These are phyloP conservation scores for Hydrotaea diabolus DNA, from an alignment of 2,888 invertebrate species.

Conservation along the genomic window DNA sequence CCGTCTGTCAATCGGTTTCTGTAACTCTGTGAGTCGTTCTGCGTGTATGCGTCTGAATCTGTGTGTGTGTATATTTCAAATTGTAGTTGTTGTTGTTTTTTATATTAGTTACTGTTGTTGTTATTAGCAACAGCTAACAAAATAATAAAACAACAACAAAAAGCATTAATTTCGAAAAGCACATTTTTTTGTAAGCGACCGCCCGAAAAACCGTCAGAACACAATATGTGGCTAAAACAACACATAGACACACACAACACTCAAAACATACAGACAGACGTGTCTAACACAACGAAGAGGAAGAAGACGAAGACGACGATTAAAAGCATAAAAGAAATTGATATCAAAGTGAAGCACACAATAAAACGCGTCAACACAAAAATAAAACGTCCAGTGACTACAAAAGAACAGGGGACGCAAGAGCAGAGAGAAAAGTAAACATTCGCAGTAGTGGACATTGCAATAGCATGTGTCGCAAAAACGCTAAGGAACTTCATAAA, in stretches of 20 bases:
- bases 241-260: neutral
- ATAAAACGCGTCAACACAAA: conserved; percentile 29
- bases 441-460: too few species aligned
- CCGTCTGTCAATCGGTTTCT: neutral
- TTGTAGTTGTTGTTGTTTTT: conserved; percentile 27
- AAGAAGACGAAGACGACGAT: conserved; percentile 18
- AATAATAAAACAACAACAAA: conserved; percentile 23
- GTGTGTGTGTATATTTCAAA: conserved; percentile 23
- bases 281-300: conserved; percentile 21
- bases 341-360: conserved; percentile 27
- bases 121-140: conserved; percentile 62
- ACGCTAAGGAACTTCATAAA: too few species aligned
- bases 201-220: neutral
- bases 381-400: neutral
- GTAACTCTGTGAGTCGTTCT: conserved; percentile 9
- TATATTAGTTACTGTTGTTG: conserved; percentile 46
- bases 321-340: conserved; percentile 5
- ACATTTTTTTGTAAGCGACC: neutral
- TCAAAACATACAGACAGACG: neutral
- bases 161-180: neutral
- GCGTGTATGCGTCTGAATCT: neutral
- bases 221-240: conserved; percentile 22
- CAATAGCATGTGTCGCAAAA: too few species aligned
- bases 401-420: neutral
- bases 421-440: too few species aligned